Evolutionary conservation across 2,888 invertebrate genomes (phyloP).

Genomic region (Cheilosia variabilis): DNA sequence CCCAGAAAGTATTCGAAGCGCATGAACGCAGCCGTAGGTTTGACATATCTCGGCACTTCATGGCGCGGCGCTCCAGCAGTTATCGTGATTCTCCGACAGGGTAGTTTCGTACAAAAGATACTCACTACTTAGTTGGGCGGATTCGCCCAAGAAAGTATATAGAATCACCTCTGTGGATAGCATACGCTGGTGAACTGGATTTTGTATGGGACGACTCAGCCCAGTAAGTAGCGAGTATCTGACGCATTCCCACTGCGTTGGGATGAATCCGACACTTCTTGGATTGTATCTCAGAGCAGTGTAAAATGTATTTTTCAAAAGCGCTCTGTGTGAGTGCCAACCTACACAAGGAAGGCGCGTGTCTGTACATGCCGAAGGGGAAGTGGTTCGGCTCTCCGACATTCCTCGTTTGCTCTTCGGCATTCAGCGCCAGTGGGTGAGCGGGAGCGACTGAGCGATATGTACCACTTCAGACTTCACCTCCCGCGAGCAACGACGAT

Average conservation of each 20-base stretch:
- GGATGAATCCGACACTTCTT: slow-evolving; percentile 71
- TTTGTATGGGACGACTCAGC: slow-evolving; percentile 51
- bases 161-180: slow-evolving; percentile 76
- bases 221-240: slow-evolving; percentile 68
- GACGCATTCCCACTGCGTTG: slow-evolving; percentile 29
- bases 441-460: neutral
- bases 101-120: slow-evolving; percentile 76
- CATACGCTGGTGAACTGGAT: slow-evolving; percentile 11
- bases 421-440: slow-evolving; percentile 60
- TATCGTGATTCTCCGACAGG: slow-evolving; percentile 72
- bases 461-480: slow-evolving; percentile 12
- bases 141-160: slow-evolving; percentile 81
- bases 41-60: slow-evolving; percentile 83
- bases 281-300: slow-evolving; percentile 77
- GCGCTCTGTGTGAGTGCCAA: slow-evolving; percentile 61
- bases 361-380: slow-evolving; percentile 73
- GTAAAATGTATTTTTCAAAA: slow-evolving; percentile 76
- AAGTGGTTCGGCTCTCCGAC: slow-evolving; percentile 49
- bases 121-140: slow-evolving; percentile 81
- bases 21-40: slow-evolving; percentile 78
- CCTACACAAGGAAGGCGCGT: slow-evolving; percentile 51
- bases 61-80: slow-evolving; percentile 81
- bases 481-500: slow-evolving; percentile 43
- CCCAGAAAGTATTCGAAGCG: slow-evolving; percentile 81
- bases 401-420: slow-evolving; percentile 33